A percentile compares a stretch with the other conserved stretches of the same genome.
Evolutionary conservation across 2,797 vertebrate species (phyloP).

Genomic region (Trematomus bernacchii): DNA sequence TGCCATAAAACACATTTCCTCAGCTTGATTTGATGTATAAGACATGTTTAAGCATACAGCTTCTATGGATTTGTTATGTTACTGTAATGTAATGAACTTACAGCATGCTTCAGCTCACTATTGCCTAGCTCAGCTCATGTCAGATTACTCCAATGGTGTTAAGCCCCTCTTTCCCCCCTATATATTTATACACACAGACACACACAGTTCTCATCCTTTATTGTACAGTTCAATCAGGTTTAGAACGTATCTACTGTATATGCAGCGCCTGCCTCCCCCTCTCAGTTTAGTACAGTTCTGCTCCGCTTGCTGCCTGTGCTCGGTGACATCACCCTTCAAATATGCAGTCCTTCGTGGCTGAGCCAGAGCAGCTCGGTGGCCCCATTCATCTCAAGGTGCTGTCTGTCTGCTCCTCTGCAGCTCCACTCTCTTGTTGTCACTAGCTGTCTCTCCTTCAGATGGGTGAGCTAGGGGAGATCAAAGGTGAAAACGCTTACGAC

Average conservation of each 20-base stretch:
- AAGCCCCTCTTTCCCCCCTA: neutral
- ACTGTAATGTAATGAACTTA: constrained; percentile 20
- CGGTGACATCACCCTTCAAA: constrained; percentile 82
- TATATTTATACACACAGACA: neutral
- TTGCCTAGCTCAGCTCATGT: constrained; percentile 43
- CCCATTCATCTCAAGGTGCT: constrained; percentile 72
- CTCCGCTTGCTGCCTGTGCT: constrained; percentile 54
- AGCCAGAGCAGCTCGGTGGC: constrained; percentile 61
- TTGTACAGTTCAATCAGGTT: constrained; percentile 37
- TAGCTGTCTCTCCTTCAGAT: constrained; percentile 17
- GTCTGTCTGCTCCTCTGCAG: constrained; percentile 38
- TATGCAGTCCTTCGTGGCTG: constrained; percentile 74
- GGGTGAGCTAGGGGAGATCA: constrained; percentile 41
- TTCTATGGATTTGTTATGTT: constrained; percentile 7
- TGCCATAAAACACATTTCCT: neutral
- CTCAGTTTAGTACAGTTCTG: constrained; percentile 31
- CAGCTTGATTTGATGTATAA: neutral
- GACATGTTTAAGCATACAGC: neutral
- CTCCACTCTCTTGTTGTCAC: neutral
- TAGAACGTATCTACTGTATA: constrained; percentile 21
- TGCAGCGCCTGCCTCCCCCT: constrained; percentile 28
- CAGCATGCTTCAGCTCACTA: constrained; percentile 8
- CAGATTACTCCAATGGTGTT: constrained; percentile 33
- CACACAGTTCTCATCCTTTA: constrained; percentile 4
- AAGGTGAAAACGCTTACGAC: constrained; percentile 44